Evolutionary conservation across 1,140 invertebrate species (phyloP).

Genomic region (Neodiprion virginianus): DNA sequence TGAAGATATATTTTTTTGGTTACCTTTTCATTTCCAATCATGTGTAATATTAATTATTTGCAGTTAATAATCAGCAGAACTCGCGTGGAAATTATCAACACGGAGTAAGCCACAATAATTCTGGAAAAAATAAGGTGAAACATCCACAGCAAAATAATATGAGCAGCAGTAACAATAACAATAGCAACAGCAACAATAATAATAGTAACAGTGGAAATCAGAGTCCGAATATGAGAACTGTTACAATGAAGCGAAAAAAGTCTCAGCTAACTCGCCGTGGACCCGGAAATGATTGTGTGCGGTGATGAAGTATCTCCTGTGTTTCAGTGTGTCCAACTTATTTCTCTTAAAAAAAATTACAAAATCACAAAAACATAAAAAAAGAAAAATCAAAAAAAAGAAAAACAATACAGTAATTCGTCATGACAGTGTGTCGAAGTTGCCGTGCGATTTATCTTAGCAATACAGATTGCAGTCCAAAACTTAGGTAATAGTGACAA

Average conservation of each 20-base stretch:
- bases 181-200: conserved; percentile 46
- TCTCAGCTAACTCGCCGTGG: conserved; percentile 48
- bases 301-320: conserved; percentile 54
- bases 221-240: conserved; percentile 47
- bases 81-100: conserved; percentile 49
- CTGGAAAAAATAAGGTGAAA: conserved; percentile 52
- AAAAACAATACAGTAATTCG: background rate
- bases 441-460: conserved; percentile 14
- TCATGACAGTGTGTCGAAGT: background rate
- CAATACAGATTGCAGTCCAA: conserved; percentile 12
- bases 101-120: conserved; percentile 51
- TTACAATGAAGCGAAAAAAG: conserved; percentile 55
- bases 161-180: conserved; percentile 47
- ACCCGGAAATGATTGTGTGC: conserved; percentile 54
- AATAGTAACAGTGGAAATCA: conserved; percentile 47
- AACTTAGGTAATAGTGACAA: conserved; percentile 4
- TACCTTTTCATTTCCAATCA: background rate
- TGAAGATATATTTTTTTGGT: too few species aligned
- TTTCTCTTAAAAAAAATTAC: background rate
- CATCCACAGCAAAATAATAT: conserved; percentile 46
- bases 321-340: conserved; percentile 10
- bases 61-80: conserved; percentile 53
- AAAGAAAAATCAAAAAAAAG: background rate
- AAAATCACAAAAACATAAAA: background rate
- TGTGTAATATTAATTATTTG: conserved; percentile 21